A percentile compares a stretch with the other conserved stretches of the same genome.
Conservation (phyloP, 2,888 invertebrate genomes). For the Furcula furcula region DNA sequence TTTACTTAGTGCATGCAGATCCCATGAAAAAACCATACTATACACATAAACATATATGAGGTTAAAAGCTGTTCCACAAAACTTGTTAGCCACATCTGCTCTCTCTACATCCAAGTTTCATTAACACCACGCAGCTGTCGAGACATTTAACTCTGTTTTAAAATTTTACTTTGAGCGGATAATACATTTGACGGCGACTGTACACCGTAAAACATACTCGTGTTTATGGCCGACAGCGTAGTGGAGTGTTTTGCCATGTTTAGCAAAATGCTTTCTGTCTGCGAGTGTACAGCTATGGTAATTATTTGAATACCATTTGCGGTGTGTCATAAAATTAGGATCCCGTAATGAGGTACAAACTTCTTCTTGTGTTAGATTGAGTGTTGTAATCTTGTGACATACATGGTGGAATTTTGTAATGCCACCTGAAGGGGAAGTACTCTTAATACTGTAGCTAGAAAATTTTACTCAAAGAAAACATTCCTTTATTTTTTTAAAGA, state of each 20-base stretch:
- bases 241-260: slow-evolving; percentile 42
- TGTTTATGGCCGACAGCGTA: slow-evolving; percentile 49
- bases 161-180: slow-evolving; percentile 52
- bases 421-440: no score
- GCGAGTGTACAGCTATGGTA: slow-evolving; percentile 11
- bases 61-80: not conserved
- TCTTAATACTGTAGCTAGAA: no score
- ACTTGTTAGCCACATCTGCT: slow-evolving; percentile 27
- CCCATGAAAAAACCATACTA: not conserved
- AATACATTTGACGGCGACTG: slow-evolving; percentile 29
- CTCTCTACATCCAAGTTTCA: slow-evolving; percentile 22
- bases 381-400: slow-evolving; percentile 1
- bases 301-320: slow-evolving; percentile 7
- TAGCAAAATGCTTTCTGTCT: slow-evolving; percentile 23
- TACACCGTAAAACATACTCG: slow-evolving; percentile 21
- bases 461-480: no score
- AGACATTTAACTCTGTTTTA: slow-evolving; percentile 53
- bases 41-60: not conserved
- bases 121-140: slow-evolving; percentile 59
- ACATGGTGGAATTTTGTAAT: no score
- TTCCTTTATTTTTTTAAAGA: no score
- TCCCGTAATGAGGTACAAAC: no score
- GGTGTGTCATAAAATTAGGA: slow-evolving; percentile 1
- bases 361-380: no score
- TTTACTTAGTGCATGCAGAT: no score